Evolutionary conservation across 2,888 invertebrate species (phyloP), one percentile per base, ranked within the genome.

Genomic region (Perdita meconis): DNA sequence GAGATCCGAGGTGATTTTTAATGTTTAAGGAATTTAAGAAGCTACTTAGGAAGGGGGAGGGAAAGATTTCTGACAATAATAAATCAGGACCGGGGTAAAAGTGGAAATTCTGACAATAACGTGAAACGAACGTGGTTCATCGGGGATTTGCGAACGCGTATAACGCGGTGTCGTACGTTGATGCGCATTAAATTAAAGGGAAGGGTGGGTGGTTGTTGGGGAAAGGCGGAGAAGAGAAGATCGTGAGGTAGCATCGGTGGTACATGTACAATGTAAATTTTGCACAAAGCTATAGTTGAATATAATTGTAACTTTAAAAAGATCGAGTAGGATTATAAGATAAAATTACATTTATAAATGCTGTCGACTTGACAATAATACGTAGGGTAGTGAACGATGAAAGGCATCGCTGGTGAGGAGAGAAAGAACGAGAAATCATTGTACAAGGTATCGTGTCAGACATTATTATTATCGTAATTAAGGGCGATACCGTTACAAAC

Each of bases 281-380:
- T 91, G 90, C 91, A 91, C 91, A 91, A 90, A 90, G 81, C 83
- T 91, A 89, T 87, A 86, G 86, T 88, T 87, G 87, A 85, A 86
- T 86, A 88, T 83, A 82, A 86, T 22, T 47, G 72, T 86, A 87
- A 88, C 76, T 79, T 85, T 86, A 85, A 85, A n/a, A 59, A 19
- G 34, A 84, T 80, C 68, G 70, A 65, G 73, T 80, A 82, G 77
- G 59, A 65, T n/a, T 59, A n/a, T 82, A 83, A 66, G 71, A 38
- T 67, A 72, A 22, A 10, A 47, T 22, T 83, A 87, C 82, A 83
- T 86, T 85, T 84, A 86, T 89, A 87, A 89, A 90, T 92, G 92
- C 92, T 92, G 92, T 92, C 89, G 87, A 88, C 84, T 91, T 89
- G 92, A 92, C 92, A 92, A 92, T 92, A 92, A 92, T 84, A 86